Percentiles rank a stretch among this genome's conserved stretches.
Evolutionary conservation across 1,140 invertebrate species (phyloP).

Genomic region (Arion vulgaris): DNA sequence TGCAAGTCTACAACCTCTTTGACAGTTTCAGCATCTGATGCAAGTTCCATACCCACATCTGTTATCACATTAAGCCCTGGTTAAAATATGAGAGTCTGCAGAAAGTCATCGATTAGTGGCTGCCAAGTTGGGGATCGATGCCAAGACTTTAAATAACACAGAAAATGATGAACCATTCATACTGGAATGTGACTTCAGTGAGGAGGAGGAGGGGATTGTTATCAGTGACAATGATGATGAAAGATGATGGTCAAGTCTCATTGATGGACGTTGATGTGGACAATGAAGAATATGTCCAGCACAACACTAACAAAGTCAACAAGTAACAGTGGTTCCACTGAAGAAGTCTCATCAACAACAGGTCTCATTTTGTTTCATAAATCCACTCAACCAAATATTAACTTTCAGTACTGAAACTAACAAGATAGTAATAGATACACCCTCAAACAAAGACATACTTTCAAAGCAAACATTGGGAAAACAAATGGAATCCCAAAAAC

Average conservation of each 20-base stretch:
- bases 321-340: background rate
- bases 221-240: conserved; percentile 43
- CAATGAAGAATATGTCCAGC: background rate
- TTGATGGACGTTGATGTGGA: conserved; percentile 40
- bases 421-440: background rate
- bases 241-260: conserved; percentile 29
- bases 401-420: background rate
- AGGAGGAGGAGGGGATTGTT: conserved; percentile 52
- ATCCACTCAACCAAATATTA: background rate
- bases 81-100: conserved; percentile 50
- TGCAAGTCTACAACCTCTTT: background rate
- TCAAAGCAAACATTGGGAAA: background rate
- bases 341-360: background rate
- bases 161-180: conserved; percentile 29
- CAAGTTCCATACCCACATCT: background rate
- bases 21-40: background rate
- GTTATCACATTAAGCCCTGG: conserved; percentile 17
- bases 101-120: conserved; percentile 65
- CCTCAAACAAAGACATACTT: background rate
- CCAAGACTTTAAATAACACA: conserved; percentile 34
- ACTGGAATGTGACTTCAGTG: conserved; percentile 44
- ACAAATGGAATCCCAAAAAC: background rate
- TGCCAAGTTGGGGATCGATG: conserved; percentile 64
- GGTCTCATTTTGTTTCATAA: background rate
- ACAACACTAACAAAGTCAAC: background rate